Evolutionary conservation across 2,113 vertebrate genomes (phyloP).

Genomic region (Mormoops blainvillei): DNA sequence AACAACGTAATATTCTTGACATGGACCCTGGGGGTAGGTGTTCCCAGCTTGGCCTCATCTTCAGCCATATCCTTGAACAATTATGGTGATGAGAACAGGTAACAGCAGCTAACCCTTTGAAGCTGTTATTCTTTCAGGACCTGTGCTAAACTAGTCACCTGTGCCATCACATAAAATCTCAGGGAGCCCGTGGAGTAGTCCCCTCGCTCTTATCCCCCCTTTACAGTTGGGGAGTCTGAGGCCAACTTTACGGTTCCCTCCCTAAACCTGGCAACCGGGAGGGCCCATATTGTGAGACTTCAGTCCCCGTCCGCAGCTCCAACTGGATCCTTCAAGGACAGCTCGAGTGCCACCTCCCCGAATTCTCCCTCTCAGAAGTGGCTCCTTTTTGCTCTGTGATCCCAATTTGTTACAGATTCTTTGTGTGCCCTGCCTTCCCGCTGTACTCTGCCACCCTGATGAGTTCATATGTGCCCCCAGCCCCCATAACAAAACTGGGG

Average conservation of each 20-base stretch:
- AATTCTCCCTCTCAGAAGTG: background rate
- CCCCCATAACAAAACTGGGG: background rate
- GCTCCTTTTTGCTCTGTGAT: background rate
- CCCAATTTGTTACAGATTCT: background rate
- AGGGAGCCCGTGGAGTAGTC: background rate
- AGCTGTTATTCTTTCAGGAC: background rate
- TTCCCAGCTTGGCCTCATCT: background rate
- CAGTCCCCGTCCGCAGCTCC: background rate
- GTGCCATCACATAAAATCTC: background rate
- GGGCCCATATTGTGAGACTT: rapidly evolving
- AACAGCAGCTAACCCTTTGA: background rate
- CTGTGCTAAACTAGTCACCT: background rate
- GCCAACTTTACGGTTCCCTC: background rate
- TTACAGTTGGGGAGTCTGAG: background rate
- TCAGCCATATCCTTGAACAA: background rate
- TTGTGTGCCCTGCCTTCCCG: background rate
- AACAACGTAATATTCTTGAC: background rate
- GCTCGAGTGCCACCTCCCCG: background rate
- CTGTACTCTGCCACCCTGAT: background rate
- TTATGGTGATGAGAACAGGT: background rate
- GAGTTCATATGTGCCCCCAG: background rate
- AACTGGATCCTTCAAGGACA: background rate
- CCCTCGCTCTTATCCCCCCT: background rate
- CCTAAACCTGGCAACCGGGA: no score
- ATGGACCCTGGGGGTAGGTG: background rate